These are phyloP conservation scores for Hydrochoerus hydrochaeris DNA, from an alignment of 2,113 vertebrate species.

Conservation along the genomic window DNA sequence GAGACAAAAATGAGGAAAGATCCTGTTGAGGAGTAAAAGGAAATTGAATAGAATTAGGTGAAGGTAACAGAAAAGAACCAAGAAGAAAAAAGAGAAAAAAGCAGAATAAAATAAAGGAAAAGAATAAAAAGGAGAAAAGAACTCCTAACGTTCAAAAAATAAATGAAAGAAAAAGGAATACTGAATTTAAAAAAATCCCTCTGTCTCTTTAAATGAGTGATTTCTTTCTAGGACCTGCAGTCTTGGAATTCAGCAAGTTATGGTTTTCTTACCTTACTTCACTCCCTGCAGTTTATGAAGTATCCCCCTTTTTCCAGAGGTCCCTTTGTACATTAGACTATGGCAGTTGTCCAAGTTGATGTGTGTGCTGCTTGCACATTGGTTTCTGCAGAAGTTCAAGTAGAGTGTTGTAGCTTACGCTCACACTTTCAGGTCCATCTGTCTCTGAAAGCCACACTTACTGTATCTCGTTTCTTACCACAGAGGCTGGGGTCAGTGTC, in stretches of 20 bases:
- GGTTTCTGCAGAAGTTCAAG: too few relatives aligned
- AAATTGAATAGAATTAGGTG: background rate
- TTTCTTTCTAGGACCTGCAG: background rate
- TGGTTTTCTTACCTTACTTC: background rate
- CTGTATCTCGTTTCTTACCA: background rate
- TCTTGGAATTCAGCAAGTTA: background rate
- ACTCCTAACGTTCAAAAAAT: background rate
- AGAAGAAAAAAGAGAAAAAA: background rate
- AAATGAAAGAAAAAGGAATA: background rate
- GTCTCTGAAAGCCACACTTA: background rate
- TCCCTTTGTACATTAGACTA: background rate
- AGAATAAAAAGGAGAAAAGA: background rate
- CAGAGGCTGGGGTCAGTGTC: background rate
- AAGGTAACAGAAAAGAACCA: background rate
- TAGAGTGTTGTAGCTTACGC: background rate
- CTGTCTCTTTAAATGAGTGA: background rate
- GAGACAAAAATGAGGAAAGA: background rate
- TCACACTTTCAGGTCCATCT: background rate
- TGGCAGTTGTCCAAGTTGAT: background rate
- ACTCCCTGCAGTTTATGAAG: background rate
- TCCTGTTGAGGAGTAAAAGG: background rate
- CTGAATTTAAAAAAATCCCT: background rate
- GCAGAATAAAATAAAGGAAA: background rate
- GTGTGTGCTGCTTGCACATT: background rate
- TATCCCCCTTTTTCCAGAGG: background rate